phyloP scores from a whole-genome alignment of 2,888 invertebrate genomes.

The Laspeyria flexula region DNA sequence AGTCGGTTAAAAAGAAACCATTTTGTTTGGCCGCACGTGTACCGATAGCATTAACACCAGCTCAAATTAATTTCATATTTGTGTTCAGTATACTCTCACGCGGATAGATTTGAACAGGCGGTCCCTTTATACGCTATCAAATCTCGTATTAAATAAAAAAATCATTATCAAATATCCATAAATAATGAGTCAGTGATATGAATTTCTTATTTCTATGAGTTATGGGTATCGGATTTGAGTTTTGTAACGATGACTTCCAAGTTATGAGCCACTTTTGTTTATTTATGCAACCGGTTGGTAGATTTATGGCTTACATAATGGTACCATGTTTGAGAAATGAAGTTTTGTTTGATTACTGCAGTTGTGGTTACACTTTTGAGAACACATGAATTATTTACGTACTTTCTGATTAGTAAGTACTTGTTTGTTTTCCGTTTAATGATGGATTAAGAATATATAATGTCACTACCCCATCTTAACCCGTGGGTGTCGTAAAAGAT shows the following conservation, averaged over 20 bases:
- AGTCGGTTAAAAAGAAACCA: no score
- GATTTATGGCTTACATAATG: constrained; percentile 16
- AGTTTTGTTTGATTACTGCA: not conserved
- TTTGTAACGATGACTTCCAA: constrained; percentile 35
- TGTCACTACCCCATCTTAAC: no score
- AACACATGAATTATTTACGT: not conserved
- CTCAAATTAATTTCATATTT: constrained; percentile 71
- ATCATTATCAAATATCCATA: constrained; percentile 50
- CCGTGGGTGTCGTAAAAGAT: no score
- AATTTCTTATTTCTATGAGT: constrained; percentile 46
- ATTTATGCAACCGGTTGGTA: constrained; percentile 15
- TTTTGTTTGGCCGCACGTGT: constrained; percentile 42
- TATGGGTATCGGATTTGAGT: constrained; percentile 47
- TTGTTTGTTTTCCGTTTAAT: no score
- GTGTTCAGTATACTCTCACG: constrained; percentile 68
- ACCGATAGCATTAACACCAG: constrained; percentile 54
- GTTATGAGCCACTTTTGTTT: constrained; percentile 28
- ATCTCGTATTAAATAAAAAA: constrained; percentile 53
- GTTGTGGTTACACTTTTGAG: not conserved
- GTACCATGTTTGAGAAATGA: constrained; percentile 9
- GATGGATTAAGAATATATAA: no score
- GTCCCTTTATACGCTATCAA: constrained; percentile 49
- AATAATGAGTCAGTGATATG: constrained; percentile 52
- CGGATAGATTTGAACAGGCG: constrained; percentile 45
- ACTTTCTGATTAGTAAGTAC: not conserved